Conservation (phyloP, 2,113 vertebrate species). For the Pongo abelii region DNA sequence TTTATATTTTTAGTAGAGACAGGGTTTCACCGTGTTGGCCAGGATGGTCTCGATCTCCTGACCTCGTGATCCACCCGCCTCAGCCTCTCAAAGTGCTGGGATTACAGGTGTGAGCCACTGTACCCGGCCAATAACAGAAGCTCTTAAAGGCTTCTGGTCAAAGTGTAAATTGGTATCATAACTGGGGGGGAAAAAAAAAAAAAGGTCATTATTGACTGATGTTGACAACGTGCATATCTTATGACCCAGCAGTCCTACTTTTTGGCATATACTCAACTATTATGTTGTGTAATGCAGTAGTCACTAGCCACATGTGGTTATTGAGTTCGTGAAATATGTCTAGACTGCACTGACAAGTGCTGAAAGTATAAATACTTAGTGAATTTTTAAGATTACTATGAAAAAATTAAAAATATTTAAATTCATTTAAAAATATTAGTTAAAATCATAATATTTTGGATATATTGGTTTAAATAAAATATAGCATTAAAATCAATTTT, state of each 20-base stretch:
- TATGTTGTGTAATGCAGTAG: not conserved
- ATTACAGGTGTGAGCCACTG: no score
- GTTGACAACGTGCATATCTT: not conserved
- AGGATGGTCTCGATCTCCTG: no score
- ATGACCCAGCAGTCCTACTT: not conserved
- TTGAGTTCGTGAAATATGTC: not conserved
- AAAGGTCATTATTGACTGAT: not conserved
- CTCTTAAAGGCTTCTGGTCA: not conserved
- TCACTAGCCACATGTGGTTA: conserved; percentile 6
- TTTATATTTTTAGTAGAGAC: no score
- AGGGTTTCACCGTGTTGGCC: no score
- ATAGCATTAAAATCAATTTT: not conserved
- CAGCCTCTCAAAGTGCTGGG: no score
- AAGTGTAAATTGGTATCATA: not conserved
- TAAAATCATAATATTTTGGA: not conserved
- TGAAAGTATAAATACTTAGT: not conserved
- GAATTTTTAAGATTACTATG: not conserved
- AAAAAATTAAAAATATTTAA: not conserved
- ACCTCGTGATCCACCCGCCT: no score
- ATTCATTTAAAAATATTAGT: not conserved
- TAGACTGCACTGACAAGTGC: not conserved
- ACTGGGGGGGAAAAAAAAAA: not conserved
- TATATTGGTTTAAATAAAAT: not conserved
- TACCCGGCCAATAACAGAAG: not conserved
- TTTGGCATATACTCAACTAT: not conserved